These are phyloP conservation scores for Urocyon cinereoargenteus DNA, from an alignment of 2,797 vertebrate species.

Conservation along the genomic window DNA sequence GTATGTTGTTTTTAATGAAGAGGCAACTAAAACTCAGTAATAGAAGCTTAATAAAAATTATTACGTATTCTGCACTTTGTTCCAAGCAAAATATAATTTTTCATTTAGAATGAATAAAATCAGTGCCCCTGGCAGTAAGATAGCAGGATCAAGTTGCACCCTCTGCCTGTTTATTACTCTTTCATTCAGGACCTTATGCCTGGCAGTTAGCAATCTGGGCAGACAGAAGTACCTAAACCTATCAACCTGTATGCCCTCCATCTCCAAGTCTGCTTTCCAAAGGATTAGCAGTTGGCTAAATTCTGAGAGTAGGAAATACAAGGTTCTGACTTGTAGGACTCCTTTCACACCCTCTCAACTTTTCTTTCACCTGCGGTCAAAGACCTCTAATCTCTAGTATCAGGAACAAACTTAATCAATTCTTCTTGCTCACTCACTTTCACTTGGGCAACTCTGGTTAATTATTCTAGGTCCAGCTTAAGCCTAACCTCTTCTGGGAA, in stretches of 20 bases:
- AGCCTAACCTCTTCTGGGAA: not conserved
- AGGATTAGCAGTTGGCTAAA: not conserved
- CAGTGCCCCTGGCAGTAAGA: not conserved
- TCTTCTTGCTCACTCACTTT: not conserved
- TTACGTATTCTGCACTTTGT: not conserved
- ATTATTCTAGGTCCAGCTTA: not conserved
- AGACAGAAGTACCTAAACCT: not conserved
- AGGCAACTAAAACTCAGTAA: not conserved
- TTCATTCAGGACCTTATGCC: not conserved
- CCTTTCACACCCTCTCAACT: not conserved
- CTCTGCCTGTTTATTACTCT: not conserved
- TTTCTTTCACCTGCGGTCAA: not conserved
- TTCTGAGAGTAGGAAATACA: not conserved
- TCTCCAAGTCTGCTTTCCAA: not conserved
- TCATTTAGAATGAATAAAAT: not conserved
- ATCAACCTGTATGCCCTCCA: accelerated
- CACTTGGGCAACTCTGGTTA: not conserved
- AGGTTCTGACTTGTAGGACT: not conserved
- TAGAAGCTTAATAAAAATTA: not conserved
- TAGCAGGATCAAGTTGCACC: not conserved
- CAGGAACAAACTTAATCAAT: not conserved
- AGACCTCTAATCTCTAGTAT: not conserved
- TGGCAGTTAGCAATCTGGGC: too few species aligned
- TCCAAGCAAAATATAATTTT: not conserved
- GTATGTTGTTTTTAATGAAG: not conserved